These are phyloP conservation scores for Glyptemys insculpta DNA, from an alignment of 2,797 vertebrate species.

Conservation along the genomic window DNA sequence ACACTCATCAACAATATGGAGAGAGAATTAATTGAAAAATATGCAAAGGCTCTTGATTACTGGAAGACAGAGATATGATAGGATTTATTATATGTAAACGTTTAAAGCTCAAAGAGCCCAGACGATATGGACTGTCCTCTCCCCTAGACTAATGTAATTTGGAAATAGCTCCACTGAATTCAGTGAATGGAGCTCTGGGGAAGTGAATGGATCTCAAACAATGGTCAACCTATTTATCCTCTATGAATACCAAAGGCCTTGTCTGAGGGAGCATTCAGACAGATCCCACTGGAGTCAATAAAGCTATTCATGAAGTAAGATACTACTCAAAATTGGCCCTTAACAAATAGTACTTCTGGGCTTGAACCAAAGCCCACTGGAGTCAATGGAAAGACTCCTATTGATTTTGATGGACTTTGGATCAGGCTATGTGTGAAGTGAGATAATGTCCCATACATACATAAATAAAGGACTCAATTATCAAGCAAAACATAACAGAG, in stretches of 20 bases:
- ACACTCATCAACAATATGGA: neutral
- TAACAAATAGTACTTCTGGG: neutral
- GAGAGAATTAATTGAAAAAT: neutral
- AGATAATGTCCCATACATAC: neutral
- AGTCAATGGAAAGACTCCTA: neutral
- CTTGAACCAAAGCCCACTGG: neutral
- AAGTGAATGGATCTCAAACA: neutral
- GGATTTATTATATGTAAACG: rapidly evolving
- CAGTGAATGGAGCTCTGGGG: neutral
- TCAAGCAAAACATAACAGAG: neutral
- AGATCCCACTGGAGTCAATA: neutral
- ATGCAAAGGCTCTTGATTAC: neutral
- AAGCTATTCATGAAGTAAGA: neutral
- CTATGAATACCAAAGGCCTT: neutral
- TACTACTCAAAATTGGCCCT: neutral
- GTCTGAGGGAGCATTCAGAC: neutral
- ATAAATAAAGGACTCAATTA: neutral
- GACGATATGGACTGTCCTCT: neutral
- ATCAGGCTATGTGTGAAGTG: neutral
- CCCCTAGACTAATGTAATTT: neutral
- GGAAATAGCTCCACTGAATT: neutral
- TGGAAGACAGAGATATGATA: neutral
- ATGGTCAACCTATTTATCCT: neutral
- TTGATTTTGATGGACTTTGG: neutral
- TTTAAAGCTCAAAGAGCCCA: neutral